phyloP scores from a whole-genome alignment of 1,140 invertebrate genomes.

The Yoshiicerus persimilis region DNA sequence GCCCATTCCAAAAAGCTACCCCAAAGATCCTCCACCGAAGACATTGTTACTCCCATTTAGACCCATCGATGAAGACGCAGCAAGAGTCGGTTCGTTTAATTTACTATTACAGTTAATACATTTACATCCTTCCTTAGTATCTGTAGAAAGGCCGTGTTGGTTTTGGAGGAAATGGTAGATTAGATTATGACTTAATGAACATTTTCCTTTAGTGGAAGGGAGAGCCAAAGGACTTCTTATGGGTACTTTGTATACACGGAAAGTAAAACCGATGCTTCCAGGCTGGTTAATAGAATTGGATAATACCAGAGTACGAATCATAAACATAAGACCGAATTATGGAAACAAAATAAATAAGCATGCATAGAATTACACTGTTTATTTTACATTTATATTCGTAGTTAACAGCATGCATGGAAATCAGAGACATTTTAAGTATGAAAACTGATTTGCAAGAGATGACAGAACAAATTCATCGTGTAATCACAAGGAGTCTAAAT shows the following conservation, averaged over 20 bases:
- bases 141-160: not conserved
- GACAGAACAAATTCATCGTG: not conserved
- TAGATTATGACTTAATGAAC: no score
- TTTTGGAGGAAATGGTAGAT: no score
- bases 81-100: not conserved
- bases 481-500: not conserved
- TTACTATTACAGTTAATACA: no score
- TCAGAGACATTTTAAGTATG: not conserved
- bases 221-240: not conserved
- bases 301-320: constrained; percentile 9
- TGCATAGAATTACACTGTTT: not conserved
- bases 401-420: not conserved
- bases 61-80: not conserved
- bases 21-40: not conserved
- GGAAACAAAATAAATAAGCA: not conserved
- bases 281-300: constrained; percentile 38
- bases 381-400: not conserved
- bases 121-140: not conserved
- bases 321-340: not conserved
- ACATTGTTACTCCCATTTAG: not conserved
- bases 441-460: not conserved
- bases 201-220: not conserved
- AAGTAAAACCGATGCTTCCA: constrained; percentile 18
- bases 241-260: not conserved
- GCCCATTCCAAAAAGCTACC: not conserved